A percentile compares a stretch with the other conserved stretches of the same genome.
Evolutionary conservation across 2,888 invertebrate genomes (phyloP).

Genomic region (Netelia melanura): DNA sequence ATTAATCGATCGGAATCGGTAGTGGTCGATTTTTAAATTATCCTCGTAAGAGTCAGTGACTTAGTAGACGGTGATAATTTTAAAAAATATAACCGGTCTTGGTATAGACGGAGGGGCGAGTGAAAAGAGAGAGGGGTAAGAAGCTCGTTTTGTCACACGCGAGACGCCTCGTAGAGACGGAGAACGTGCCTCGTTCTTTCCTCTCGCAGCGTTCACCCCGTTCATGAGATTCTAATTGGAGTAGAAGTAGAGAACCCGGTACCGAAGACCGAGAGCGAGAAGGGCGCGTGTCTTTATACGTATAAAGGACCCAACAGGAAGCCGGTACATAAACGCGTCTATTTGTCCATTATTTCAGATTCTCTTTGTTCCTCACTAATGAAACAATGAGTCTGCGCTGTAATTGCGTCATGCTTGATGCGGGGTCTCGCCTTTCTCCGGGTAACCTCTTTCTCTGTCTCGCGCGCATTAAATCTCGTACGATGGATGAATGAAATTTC

Average conservation of each 20-base stretch:
- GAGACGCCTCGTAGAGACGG: constrained; percentile 51
- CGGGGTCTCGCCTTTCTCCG: constrained; percentile 59
- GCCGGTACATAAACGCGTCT: constrained; percentile 84
- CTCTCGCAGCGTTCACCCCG: constrained; percentile 58
- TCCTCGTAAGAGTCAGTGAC: neutral
- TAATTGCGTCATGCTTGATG: constrained; percentile 76
- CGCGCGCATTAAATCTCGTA: constrained; percentile 20
- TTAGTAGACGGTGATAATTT: neutral
- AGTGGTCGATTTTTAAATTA: too few species aligned
- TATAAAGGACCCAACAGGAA: constrained; percentile 53
- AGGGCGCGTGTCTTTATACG: constrained; percentile 7
- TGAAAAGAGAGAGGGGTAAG: neutral
- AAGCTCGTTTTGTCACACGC: constrained; percentile 39
- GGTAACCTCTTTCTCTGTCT: constrained; percentile 30
- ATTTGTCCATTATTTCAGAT: constrained; percentile 85
- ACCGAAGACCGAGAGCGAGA: constrained; percentile 55
- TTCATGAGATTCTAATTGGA: constrained; percentile 83
- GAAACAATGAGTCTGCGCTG: constrained; percentile 85
- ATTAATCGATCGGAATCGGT: neutral
- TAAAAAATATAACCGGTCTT: neutral
- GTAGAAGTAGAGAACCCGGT: constrained; percentile 76
- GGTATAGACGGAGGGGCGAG: neutral
- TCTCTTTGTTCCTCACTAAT: constrained; percentile 84
- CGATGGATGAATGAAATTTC: too few species aligned
- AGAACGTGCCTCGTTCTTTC: constrained; percentile 76